Evolutionary conservation across 2,888 invertebrate genomes (phyloP).

Genomic region (Torymus tubicola): DNA sequence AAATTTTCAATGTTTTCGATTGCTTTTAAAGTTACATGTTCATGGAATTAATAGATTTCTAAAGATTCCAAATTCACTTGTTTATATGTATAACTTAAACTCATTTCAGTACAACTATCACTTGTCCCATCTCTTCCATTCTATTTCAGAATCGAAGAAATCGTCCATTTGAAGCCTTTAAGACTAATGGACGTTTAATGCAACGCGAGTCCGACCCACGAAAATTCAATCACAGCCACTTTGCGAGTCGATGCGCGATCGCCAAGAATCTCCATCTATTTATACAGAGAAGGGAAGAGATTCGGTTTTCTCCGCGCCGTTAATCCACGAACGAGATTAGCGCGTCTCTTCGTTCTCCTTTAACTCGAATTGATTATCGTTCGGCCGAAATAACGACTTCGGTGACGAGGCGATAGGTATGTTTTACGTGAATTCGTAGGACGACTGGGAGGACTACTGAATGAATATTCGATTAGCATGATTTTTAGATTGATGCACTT

Average conservation of each 20-base stretch:
- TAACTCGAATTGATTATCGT: slow-evolving; percentile 69
- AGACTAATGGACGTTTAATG: no score
- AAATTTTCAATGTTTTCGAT: no score
- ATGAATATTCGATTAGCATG: slow-evolving; percentile 11
- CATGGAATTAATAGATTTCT: no score
- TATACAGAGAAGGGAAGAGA: slow-evolving; percentile 34
- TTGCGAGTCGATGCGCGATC: slow-evolving; percentile 19
- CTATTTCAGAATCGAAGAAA: no score
- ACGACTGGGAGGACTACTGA: neutral
- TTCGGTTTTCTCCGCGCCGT: neutral
- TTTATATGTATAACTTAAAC: no score
- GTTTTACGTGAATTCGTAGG: neutral
- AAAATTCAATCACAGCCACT: slow-evolving; percentile 16
- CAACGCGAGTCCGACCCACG: neutral
- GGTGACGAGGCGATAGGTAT: neutral
- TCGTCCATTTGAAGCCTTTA: no score
- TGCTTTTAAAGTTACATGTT: no score
- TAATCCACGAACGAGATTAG: slow-evolving; percentile 39
- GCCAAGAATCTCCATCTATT: slow-evolving; percentile 27
- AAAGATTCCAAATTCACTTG: no score
- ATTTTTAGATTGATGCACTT: neutral
- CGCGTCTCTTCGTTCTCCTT: slow-evolving; percentile 52
- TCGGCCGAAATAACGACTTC: slow-evolving; percentile 64
- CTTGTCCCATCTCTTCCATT: no score
- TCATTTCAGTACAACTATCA: no score